Base-by-base conservation (phyloP, 2,888 invertebrate species). In the Tinea pellionella region DNA sequence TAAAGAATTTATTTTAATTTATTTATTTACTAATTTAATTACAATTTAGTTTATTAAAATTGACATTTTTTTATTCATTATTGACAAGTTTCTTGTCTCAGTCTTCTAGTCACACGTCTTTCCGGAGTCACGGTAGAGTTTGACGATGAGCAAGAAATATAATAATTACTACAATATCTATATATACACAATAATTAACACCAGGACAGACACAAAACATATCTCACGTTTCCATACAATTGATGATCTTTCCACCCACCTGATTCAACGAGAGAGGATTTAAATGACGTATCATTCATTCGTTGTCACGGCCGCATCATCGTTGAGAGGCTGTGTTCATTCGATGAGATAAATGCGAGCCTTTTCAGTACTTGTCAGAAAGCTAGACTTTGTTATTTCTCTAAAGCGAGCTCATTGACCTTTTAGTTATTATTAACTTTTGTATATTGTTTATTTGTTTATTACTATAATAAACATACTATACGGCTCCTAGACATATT, bases 281-380 rank as follows among this genome's bases (percentile, higher is more conserved):
- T 76, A 78, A 80, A 79, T 80, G 76, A 75, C 73, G 67, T 65
- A 64, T 73, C 71, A 79, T 78, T 79, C 80, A 80, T 73, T 70
- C 67, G 68, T 67, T 67, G 73, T 70, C 74, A 72, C 64, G 71
- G 68, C 66, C 64, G 68, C 72, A 70, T 77, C 74, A 74, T 75
- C 76, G 73, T 71, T 66, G 66, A 68, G 69, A 69, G 53, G 8
- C 9, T 53, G 24, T 53, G 24, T 11, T 69, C 72, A 69, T 67
- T 18, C 64, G 67, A 70, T 68, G 72, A 79, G 79, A 81, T 80
- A 78, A 81, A 84, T 82, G 77, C 70, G 65, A 66, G 71, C 77
- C 76, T 79, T 79, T 80, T 71, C 77, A 80, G 68, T 69, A 64
- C 69, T 69, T 69, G 75, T 72, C 71, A 68, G 73, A 69, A 68